Evolutionary conservation across 1,140 invertebrate species (phyloP).

Genomic region (Trypoxylus dichotomus): DNA sequence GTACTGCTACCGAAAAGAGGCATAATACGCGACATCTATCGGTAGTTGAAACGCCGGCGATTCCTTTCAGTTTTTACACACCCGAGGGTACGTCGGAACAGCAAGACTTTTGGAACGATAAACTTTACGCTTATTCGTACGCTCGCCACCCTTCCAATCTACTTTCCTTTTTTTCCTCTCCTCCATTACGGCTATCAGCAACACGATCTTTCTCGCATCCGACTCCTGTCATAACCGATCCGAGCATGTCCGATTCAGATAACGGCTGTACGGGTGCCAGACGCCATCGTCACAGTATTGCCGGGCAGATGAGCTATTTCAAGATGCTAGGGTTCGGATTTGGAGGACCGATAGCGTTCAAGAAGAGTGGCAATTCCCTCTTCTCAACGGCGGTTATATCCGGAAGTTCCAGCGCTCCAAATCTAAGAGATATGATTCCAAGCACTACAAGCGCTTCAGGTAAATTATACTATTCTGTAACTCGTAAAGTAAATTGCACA

Average conservation of each 20-base stretch:
- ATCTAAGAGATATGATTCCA: conserved; percentile 83
- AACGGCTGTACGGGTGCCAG: conserved; percentile 55
- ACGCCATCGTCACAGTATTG: conserved; percentile 90
- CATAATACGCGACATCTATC: neutral
- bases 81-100: conserved; percentile 37
- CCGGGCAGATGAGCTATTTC: conserved; percentile 89
- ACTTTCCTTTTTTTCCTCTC: conserved; percentile 49
- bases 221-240: conserved; percentile 44
- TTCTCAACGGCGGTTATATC: conserved; percentile 94
- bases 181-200: conserved; percentile 34
- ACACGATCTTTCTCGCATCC: conserved; percentile 50
- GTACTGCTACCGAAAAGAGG: neutral
- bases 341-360: conserved; percentile 58
- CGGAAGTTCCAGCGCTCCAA: conserved; percentile 87
- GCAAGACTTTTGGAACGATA: neutral
- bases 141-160: conserved; percentile 55
- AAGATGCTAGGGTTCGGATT: conserved; percentile 77
- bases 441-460: conserved; percentile 70
- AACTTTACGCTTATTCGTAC: conserved; percentile 48
- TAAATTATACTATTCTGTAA: conserved; percentile 52
- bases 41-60: conserved; percentile 26
- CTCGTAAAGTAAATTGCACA: too few species aligned
- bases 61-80: conserved; percentile 46
- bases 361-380: conserved; percentile 75
- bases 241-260: conserved; percentile 51